Conservation (phyloP, 2,797 vertebrate species). For the Anguilla anguilla region DNA sequence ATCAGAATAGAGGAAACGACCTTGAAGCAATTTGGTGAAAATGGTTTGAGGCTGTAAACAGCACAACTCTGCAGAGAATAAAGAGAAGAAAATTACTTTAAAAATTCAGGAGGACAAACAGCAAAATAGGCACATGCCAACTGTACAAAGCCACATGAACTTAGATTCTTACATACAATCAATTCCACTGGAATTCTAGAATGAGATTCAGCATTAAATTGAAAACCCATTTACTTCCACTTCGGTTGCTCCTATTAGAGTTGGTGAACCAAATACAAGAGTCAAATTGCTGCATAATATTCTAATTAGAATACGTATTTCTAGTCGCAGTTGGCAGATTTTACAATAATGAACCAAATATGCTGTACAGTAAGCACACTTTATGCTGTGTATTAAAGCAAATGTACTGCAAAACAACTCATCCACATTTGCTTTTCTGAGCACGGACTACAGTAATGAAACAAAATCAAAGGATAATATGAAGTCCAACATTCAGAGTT, state of each 20-base stretch:
- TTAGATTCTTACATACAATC: not conserved
- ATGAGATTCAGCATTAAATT: not conserved
- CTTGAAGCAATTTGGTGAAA: not conserved
- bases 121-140: not conserved
- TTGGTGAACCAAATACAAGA: conserved; percentile 4
- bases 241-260: conserved; percentile 5
- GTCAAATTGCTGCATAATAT: conserved; percentile 16
- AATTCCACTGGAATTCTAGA: conserved; percentile 3
- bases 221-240: not conserved
- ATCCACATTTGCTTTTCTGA: not conserved
- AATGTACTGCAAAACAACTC: conserved; percentile 8
- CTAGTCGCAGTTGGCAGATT: conserved; percentile 10
- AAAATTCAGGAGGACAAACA: not conserved
- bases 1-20: not conserved
- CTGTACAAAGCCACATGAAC: conserved; percentile 1
- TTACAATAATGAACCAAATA: not conserved
- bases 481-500: conserved; percentile 20
- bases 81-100: not conserved
- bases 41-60: not conserved
- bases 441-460: not conserved
- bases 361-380: conserved; percentile 4
- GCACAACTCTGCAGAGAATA: not conserved
- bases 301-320: not conserved
- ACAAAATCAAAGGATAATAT: not conserved
- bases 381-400: not conserved